Evolutionary conservation across 2,888 invertebrate species (phyloP), one percentile per base, ranked within the genome.

Genomic region (Lasioglossum malachurum): DNA sequence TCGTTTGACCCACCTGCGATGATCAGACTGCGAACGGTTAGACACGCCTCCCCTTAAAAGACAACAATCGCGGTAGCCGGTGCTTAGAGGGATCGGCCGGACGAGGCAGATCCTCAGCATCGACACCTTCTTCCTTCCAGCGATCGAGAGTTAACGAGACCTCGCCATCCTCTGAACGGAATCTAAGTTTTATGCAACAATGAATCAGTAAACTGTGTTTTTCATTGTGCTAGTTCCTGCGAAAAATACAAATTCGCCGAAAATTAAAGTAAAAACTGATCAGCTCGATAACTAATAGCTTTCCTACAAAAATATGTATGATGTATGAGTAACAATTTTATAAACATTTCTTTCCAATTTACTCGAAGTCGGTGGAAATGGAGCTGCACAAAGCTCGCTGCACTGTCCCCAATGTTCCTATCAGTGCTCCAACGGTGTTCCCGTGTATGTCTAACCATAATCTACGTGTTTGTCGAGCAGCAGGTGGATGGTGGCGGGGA

Each of bases 401-500:
- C 23, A n/a, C 23, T 53, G 53, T 53, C 53, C 53, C n/a, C 53
- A 10, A 53, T 53, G n/a, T n/a, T 53, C 3, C 10, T n/a, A 53
- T 53, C 23, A n/a, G 53, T n/a, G 23, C 10, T n/a, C 10, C n/a
- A n/a, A 53, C 64, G 64, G 27, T 16, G 31, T 64, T 67, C 27
- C 64, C 31, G 3, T 67, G 14, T n/a, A 31, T 57, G 31, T 79
- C 73, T 79, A 69, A 85, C 64, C 23, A 23, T 41, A 4, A 16
- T 27, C 41, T 23, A 74, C 64, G n/a, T 75, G 46, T 87, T 80
- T 74, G 64, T n/a, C 57, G 79, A 94, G 73, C 96, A 98, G 98
- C 96, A 98, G 98, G 95, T 98, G 98, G 98, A 98, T 99, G 99
- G 99, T 99, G 88, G 99, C 99, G 91, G 99, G 99, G 41, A 99